Percentiles rank a stretch among this genome's conserved stretches.
These are phyloP conservation scores for Drosophila cracens DNA, from an alignment of 2,888 invertebrate species.

Conservation along the genomic window DNA sequence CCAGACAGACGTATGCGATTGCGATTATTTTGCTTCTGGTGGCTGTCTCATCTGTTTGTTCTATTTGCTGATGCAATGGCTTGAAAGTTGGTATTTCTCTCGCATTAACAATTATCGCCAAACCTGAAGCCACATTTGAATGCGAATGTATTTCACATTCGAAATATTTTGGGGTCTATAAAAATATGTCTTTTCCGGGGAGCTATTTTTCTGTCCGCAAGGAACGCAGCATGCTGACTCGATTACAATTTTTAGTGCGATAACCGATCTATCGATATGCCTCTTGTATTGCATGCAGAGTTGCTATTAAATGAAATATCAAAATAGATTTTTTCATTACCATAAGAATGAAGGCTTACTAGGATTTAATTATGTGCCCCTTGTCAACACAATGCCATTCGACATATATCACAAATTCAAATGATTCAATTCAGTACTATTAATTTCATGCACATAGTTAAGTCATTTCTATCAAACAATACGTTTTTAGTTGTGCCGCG, in stretches of 20 bases:
- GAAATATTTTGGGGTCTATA: slow-evolving; percentile 26
- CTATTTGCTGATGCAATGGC: slow-evolving; percentile 3
- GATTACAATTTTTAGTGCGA: slow-evolving; percentile 38
- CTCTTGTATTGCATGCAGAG: slow-evolving; percentile 24
- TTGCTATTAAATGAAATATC: slow-evolving; percentile 9
- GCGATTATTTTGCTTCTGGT: slow-evolving; percentile 27
- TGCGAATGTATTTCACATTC: slow-evolving; percentile 47
- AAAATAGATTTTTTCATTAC: background rate
- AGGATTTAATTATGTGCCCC: too few relatives aligned
- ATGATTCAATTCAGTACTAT: too few relatives aligned
- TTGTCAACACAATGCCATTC: too few relatives aligned
- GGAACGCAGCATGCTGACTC: slow-evolving; percentile 59
- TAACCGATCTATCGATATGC: slow-evolving; percentile 32
- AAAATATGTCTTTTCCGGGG: slow-evolving; percentile 42
- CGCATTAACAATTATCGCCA: slow-evolving; percentile 28
- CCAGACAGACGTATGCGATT: slow-evolving; percentile 50
- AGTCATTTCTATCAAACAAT: background rate
- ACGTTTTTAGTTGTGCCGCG: background rate
- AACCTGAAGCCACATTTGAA: slow-evolving; percentile 33
- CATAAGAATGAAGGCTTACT: too few relatives aligned
- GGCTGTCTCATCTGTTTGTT: slow-evolving; percentile 10
- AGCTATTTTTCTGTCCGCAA: slow-evolving; percentile 48
- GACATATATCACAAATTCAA: too few relatives aligned
- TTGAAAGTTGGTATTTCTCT: slow-evolving; percentile 17
- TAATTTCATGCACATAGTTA: background rate